Evolutionary conservation across 1,140 invertebrate genomes (phyloP).

Genomic region (Dendrolimus kikuchii): DNA sequence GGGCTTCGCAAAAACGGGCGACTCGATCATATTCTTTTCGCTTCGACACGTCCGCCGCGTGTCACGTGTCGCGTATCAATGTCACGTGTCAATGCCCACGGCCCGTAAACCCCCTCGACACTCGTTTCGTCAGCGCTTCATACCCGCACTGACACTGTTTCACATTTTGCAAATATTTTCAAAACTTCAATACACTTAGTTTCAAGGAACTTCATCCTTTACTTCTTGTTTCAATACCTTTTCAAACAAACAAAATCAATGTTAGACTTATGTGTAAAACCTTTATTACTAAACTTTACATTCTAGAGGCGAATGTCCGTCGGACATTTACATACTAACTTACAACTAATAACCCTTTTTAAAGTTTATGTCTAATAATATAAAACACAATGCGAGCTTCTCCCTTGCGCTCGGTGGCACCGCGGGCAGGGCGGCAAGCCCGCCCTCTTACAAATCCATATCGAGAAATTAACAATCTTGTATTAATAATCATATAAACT

Average conservation of each 20-base stretch:
- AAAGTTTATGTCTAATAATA: slow-evolving; percentile 14
- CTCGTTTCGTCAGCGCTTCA: slow-evolving; percentile 62
- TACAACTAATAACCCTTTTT: slow-evolving; percentile 40
- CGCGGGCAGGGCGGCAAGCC: slow-evolving; percentile 4
- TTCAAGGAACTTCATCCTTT: slow-evolving; percentile 74
- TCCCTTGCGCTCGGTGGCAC: slow-evolving; percentile 3
- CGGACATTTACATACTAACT: slow-evolving; percentile 45
- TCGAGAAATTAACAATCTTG: neutral
- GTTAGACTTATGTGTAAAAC: slow-evolving; percentile 70
- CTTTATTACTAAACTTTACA: slow-evolving; percentile 65
- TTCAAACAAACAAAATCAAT: slow-evolving; percentile 74
- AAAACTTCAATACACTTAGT: slow-evolving; percentile 69
- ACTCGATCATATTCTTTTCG: slow-evolving; percentile 61
- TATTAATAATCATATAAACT: neutral
- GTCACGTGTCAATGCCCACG: slow-evolving; percentile 36
- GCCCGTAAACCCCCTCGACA: slow-evolving; percentile 43
- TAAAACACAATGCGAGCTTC: slow-evolving; percentile 29
- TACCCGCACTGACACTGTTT: too few relatives aligned
- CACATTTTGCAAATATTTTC: slow-evolving; percentile 61
- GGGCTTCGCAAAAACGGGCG: slow-evolving; percentile 32
- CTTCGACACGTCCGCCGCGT: slow-evolving; percentile 25
- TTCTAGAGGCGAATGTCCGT: slow-evolving; percentile 41
- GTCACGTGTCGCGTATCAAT: slow-evolving; percentile 17
- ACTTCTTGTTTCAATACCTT: slow-evolving; percentile 74
- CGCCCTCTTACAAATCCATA: slow-evolving; percentile 19